phyloP scores from a whole-genome alignment of 2,797 vertebrate genomes.

The Periophthalmus magnuspinnatus region DNA sequence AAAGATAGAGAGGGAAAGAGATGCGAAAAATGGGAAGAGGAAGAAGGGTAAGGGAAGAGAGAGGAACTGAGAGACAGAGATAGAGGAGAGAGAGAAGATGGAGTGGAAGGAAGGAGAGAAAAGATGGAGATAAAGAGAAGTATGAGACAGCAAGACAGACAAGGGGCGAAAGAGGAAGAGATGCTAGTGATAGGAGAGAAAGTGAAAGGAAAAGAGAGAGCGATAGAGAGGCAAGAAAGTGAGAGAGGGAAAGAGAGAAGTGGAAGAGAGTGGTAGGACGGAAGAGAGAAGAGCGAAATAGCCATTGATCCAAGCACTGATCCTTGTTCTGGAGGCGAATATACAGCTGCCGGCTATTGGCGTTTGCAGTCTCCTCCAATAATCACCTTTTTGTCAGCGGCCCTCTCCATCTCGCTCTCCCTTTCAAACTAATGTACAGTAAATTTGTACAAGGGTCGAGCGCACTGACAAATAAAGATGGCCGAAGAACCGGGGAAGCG shows the following conservation, averaged over 20 bases:
- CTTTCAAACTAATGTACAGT: slow-evolving; percentile 22
- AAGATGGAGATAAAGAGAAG: too few species aligned
- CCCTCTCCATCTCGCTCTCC: slow-evolving; percentile 32
- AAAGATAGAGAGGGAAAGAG: not conserved
- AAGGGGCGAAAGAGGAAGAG: too few species aligned
- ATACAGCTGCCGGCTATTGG: slow-evolving; percentile 60
- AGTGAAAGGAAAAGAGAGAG: too few species aligned
- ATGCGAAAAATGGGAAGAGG: not conserved
- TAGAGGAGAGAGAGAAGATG: too few species aligned
- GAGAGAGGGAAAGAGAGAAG: not conserved
- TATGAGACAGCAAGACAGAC: too few species aligned
- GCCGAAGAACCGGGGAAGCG: not conserved
- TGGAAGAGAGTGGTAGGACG: too few species aligned
- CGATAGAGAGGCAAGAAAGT: too few species aligned
- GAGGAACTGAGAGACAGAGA: too few species aligned
- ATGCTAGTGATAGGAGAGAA: too few species aligned
- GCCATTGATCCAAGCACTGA: slow-evolving; percentile 58
- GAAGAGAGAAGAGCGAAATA: slow-evolving; percentile 25
- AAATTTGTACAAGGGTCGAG: slow-evolving; percentile 14
- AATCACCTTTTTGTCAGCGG: slow-evolving; percentile 46
- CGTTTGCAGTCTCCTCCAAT: slow-evolving; percentile 60
- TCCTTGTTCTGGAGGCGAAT: slow-evolving; percentile 65
- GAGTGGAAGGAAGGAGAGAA: not conserved
- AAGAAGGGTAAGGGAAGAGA: too few species aligned
- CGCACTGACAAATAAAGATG: not conserved